phyloP scores from a whole-genome alignment of 1,140 invertebrate species.

The Ephestia elutella region DNA sequence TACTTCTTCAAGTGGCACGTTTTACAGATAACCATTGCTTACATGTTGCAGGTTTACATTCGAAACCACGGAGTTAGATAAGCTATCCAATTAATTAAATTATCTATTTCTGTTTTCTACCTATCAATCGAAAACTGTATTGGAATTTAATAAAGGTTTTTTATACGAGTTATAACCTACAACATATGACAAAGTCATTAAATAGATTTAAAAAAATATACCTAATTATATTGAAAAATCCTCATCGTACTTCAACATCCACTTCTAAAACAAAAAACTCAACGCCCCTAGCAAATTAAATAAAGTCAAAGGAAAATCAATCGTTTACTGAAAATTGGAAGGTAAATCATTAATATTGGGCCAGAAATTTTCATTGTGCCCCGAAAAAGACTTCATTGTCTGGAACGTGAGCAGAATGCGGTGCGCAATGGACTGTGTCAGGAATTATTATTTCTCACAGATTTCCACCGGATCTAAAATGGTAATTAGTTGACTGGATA shows the following conservation, averaged over 20 bases:
- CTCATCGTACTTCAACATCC: neutral
- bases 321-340: neutral
- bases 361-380: conserved; percentile 15
- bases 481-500: conserved; percentile 13
- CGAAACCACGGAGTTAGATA: no score
- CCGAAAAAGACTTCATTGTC: conserved; percentile 48
- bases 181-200: no score
- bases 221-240: no score
- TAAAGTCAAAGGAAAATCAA: neutral
- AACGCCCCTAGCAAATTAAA: neutral
- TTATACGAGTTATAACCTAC: no score
- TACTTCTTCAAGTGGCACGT: no score
- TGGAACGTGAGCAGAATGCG: conserved; percentile 46
- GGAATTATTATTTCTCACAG: conserved; percentile 46
- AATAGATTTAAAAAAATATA: no score
- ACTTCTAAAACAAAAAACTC: neutral
- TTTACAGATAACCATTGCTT: no score
- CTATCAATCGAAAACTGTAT: no score
- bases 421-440: conserved; percentile 28
- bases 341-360: conserved; percentile 9
- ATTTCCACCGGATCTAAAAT: conserved; percentile 23
- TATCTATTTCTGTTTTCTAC: no score
- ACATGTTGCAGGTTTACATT: no score
- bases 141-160: no score
- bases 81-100: no score